Conservation (phyloP, 2,797 vertebrate genomes). For the Hirundo rustica region DNA sequence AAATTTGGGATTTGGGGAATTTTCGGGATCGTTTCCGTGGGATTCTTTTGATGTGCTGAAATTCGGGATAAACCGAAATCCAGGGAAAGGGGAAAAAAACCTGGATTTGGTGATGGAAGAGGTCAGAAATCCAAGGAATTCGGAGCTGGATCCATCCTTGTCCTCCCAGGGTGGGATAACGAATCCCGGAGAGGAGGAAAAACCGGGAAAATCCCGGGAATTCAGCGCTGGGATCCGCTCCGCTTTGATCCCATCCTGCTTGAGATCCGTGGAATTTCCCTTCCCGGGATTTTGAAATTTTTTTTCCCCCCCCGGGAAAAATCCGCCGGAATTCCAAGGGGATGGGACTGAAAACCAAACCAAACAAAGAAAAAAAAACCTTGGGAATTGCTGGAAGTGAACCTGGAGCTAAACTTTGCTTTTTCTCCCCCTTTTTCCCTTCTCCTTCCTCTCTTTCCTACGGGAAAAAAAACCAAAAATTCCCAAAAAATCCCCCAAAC, state of each 20-base stretch:
- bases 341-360: background rate
- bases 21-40: accelerated
- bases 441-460: background rate
- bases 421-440: conserved; percentile 70
- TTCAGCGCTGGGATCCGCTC: background rate
- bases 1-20: background rate
- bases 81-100: too few relatives aligned
- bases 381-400: background rate
- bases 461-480: background rate
- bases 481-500: background rate
- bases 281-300: too few relatives aligned
- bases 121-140: background rate
- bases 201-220: accelerated
- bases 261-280: background rate
- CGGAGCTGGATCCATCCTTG: background rate
- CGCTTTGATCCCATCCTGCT: background rate
- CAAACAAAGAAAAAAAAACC: too few relatives aligned
- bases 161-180: background rate
- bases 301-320: background rate
- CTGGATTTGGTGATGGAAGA: background rate
- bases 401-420: conserved; percentile 73
- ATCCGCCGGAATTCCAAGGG: accelerated
- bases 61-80: background rate
- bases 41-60: background rate
- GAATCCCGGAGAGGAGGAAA: background rate